These are phyloP conservation scores for Numenius phaeopus DNA, from an alignment of 2,797 vertebrate species.

Conservation along the genomic window DNA sequence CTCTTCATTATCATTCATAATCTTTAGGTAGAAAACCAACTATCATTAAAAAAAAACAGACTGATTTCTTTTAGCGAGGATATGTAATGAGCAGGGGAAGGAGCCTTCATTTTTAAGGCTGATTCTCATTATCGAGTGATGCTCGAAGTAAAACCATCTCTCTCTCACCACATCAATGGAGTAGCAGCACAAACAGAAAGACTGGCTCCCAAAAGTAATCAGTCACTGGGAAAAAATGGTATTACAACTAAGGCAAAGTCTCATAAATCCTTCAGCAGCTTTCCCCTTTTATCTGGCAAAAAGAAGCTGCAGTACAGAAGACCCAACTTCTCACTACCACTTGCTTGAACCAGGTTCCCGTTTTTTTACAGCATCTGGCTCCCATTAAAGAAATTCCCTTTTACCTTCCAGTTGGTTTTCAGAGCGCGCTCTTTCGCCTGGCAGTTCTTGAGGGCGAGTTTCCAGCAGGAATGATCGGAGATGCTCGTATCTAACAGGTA, in stretches of 20 bases:
- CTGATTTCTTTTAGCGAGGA: background rate
- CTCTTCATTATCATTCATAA: background rate
- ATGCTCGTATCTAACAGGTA: constrained; percentile 82
- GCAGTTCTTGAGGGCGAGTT: constrained; percentile 88
- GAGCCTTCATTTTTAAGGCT: background rate
- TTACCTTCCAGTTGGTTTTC: constrained; percentile 96
- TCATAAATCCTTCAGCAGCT: background rate
- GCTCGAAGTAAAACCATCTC: background rate
- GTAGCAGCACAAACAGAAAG: background rate
- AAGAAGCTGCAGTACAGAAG: background rate
- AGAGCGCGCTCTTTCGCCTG: constrained; percentile 84
- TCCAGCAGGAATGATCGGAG: constrained; percentile 92
- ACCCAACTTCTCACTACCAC: background rate
- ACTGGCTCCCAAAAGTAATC: background rate
- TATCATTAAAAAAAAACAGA: background rate
- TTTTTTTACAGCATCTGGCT: background rate
- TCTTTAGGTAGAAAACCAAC: background rate
- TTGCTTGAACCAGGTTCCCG: background rate
- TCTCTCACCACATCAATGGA: background rate
- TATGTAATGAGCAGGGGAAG: background rate
- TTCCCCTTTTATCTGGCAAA: background rate
- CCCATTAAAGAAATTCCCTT: background rate
- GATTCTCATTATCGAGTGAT: background rate
- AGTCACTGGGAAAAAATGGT: background rate
- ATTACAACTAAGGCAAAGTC: background rate